Conservation (phyloP, 2,797 vertebrate species). For the Meriones psammophilus region DNA sequence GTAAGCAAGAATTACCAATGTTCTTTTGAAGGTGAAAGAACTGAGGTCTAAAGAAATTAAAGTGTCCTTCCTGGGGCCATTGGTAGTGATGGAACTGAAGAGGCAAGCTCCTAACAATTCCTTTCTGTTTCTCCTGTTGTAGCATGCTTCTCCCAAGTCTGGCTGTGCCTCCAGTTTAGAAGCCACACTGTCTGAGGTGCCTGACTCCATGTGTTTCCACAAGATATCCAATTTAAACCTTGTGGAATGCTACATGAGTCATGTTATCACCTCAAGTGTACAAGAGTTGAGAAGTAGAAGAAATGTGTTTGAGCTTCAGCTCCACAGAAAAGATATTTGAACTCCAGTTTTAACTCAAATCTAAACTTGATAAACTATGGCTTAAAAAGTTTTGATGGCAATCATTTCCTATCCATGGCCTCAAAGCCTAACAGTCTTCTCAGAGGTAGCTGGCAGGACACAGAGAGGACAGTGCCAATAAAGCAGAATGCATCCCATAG, state of each 20-base stretch:
- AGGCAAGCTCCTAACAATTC: not conserved
- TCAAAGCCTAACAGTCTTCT: not conserved
- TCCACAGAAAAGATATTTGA: not conserved
- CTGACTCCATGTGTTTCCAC: not conserved
- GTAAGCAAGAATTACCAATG: not conserved
- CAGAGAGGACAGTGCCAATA: not conserved
- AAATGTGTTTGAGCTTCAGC: constrained; percentile 24
- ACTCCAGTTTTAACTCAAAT: not conserved
- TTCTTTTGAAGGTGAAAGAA: not conserved
- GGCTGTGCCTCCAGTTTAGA: not conserved
- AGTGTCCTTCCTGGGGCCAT: not conserved
- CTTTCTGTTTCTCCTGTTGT: not conserved
- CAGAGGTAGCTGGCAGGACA: not conserved
- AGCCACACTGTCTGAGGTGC: not conserved
- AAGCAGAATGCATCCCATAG: rapidly evolving
- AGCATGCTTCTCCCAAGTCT: not conserved
- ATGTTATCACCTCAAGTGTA: not conserved
- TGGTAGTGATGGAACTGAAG: not conserved
- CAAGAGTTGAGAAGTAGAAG: not conserved
- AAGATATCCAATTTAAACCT: constrained; percentile 39
- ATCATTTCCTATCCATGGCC: not conserved
- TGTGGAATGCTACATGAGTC: not conserved
- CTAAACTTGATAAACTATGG: constrained; percentile 1
- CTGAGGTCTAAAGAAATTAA: constrained; percentile 16
- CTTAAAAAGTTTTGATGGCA: not conserved